Evolutionary conservation across 2,888 invertebrate genomes (phyloP).

Genomic region (Gisinianus flammeolus): DNA sequence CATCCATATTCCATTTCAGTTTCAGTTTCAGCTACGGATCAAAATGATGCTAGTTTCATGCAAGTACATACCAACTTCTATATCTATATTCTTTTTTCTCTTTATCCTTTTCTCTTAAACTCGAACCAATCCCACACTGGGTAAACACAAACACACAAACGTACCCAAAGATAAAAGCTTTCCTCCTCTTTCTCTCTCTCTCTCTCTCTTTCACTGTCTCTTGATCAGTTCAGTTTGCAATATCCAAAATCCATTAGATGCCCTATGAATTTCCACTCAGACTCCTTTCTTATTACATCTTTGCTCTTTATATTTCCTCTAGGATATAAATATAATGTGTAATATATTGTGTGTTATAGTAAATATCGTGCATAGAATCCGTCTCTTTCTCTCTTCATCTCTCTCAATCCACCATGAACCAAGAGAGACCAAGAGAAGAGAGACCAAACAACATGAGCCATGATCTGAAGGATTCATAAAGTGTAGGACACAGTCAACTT

Average conservation of each 20-base stretch:
- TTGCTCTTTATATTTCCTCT: not conserved
- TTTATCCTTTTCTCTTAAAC: slow-evolving; percentile 5
- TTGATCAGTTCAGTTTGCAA: slow-evolving; percentile 58
- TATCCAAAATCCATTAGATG: slow-evolving; percentile 58
- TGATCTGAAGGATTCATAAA: not conserved
- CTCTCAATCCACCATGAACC: not conserved
- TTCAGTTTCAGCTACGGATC: not conserved
- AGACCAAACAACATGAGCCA: not conserved
- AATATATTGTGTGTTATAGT: not conserved
- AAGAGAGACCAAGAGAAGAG: not conserved
- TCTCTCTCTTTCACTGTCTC: slow-evolving; percentile 39
- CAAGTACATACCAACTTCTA: not conserved
- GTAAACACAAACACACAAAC: slow-evolving; percentile 55
- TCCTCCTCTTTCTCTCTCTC: slow-evolving; percentile 25
- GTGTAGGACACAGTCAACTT: slow-evolving; percentile 24
- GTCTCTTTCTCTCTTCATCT: not conserved
- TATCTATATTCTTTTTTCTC: not conserved
- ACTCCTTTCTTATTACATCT: slow-evolving; percentile 36
- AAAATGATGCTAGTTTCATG: not conserved
- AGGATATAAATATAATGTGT: not conserved
- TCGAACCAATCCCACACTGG: slow-evolving; percentile 48
- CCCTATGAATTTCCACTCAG: slow-evolving; percentile 56
- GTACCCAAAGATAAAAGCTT: slow-evolving; percentile 53
- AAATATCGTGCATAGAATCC: not conserved
- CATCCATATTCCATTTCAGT: not conserved